These are phyloP conservation scores for Sinodicranocentrus sp. DNA, from an alignment of 2,888 invertebrate genomes.

Conservation along the genomic window DNA sequence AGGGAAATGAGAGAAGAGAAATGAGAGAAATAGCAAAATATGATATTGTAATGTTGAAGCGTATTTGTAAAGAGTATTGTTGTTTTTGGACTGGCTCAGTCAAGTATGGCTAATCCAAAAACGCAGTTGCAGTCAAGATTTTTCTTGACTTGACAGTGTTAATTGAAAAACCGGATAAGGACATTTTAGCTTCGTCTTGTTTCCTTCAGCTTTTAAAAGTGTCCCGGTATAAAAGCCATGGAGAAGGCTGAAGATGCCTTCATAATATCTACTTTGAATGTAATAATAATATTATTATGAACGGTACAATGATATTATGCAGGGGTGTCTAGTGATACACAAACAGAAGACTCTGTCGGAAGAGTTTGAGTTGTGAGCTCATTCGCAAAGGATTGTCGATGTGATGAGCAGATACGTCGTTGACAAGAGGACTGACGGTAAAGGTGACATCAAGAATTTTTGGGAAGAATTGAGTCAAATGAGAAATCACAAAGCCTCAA, in stretches of 20 bases:
- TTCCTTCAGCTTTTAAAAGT: slow-evolving; percentile 23
- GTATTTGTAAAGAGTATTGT: not conserved
- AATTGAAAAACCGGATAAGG: slow-evolving; percentile 55
- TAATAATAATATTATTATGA: slow-evolving; percentile 64
- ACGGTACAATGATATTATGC: slow-evolving; percentile 62
- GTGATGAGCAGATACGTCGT: slow-evolving; percentile 28
- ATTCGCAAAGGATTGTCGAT: slow-evolving; percentile 48
- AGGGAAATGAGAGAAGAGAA: no score
- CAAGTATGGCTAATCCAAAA: slow-evolving; percentile 43
- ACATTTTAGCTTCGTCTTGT: slow-evolving; percentile 31
- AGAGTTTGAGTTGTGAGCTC: slow-evolving; percentile 37
- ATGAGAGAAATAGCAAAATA: no score
- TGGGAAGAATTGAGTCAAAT: slow-evolving; percentile 38
- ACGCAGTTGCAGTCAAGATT: slow-evolving; percentile 32
- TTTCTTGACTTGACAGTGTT: slow-evolving; percentile 27
- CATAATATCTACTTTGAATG: not conserved
- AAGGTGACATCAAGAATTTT: slow-evolving; percentile 57
- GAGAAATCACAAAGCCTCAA: slow-evolving; percentile 51
- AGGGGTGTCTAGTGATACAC: slow-evolving; percentile 2
- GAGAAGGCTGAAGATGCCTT: not conserved
- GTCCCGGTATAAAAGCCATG: no score
- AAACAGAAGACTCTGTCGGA: slow-evolving; percentile 40
- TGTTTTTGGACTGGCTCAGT: slow-evolving; percentile 44
- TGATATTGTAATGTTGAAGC: no score
- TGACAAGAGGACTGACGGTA: slow-evolving; percentile 60